phyloP scores from a whole-genome alignment of 2,888 invertebrate genomes.

The Tineola bisselliella region DNA sequence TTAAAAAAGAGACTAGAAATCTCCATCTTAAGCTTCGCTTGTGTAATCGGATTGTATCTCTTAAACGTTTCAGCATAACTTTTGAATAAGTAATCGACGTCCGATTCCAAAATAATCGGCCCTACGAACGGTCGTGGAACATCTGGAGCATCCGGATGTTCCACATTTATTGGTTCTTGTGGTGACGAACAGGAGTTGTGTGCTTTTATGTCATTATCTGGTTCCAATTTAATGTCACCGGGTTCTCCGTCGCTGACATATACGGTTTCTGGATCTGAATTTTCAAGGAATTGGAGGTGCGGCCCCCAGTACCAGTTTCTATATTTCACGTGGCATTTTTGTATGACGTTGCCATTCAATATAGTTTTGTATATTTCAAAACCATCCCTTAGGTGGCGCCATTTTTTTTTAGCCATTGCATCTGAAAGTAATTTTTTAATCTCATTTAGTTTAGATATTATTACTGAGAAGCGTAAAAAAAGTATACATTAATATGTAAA shows the following conservation, averaged over 20 bases:
- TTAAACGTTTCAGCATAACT: background rate
- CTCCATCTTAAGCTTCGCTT: background rate
- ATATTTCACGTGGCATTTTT: background rate
- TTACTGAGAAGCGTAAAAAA: background rate
- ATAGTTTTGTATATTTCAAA: background rate
- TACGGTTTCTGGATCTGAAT: no score
- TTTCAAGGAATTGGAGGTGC: background rate
- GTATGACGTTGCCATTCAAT: background rate
- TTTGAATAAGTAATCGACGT: background rate
- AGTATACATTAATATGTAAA: no score
- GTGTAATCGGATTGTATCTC: background rate
- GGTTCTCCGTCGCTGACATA: no score
- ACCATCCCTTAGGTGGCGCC: background rate
- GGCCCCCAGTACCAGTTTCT: background rate
- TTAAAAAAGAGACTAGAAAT: background rate
- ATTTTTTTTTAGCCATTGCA: background rate
- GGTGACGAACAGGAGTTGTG: no score
- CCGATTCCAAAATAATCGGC: no score
- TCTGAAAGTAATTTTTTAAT: background rate
- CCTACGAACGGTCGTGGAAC: no score
- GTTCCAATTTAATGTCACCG: no score
- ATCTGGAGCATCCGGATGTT: no score
- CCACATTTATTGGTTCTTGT: no score
- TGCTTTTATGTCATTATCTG: no score
- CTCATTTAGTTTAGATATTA: background rate